Evolutionary conservation across 2,113 vertebrate species (phyloP).

Genomic region (Symphodus melops): DNA sequence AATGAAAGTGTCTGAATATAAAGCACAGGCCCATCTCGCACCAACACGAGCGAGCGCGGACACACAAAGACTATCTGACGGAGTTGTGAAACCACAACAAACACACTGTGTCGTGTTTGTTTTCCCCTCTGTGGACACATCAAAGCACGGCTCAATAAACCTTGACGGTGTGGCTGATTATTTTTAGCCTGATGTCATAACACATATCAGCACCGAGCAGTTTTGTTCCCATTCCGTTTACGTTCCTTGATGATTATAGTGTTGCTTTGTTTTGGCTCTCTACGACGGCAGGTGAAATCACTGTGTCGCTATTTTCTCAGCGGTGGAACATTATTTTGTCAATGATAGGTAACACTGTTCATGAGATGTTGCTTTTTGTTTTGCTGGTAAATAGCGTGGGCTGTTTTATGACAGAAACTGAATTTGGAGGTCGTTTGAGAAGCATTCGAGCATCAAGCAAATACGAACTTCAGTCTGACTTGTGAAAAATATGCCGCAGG

Average conservation of each 20-base stretch:
- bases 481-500: background rate
- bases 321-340: slow-evolving; percentile 11
- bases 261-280: slow-evolving; percentile 35
- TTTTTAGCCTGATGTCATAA: slow-evolving; percentile 51
- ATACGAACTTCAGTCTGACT: background rate
- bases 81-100: slow-evolving; percentile 29
- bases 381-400: background rate
- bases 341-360: slow-evolving; percentile 8
- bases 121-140: slow-evolving; percentile 33
- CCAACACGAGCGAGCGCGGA: slow-evolving; percentile 3
- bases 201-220: slow-evolving; percentile 7
- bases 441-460: background rate
- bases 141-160: slow-evolving; percentile 37
- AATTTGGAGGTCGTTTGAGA: slow-evolving; percentile 4
- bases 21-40: slow-evolving; percentile 13
- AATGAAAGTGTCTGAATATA: slow-evolving; percentile 48
- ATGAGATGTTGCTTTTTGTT: slow-evolving; percentile 20
- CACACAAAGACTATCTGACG: slow-evolving; percentile 1
- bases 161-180: slow-evolving; percentile 27
- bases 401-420: background rate
- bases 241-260: slow-evolving; percentile 19
- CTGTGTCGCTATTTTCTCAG: background rate
- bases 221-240: slow-evolving; percentile 42
- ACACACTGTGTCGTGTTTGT: slow-evolving; percentile 20
- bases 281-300: slow-evolving; percentile 5